These are phyloP conservation scores for Plotosus lineatus DNA, from an alignment of 2,113 vertebrate species.

Conservation along the genomic window DNA sequence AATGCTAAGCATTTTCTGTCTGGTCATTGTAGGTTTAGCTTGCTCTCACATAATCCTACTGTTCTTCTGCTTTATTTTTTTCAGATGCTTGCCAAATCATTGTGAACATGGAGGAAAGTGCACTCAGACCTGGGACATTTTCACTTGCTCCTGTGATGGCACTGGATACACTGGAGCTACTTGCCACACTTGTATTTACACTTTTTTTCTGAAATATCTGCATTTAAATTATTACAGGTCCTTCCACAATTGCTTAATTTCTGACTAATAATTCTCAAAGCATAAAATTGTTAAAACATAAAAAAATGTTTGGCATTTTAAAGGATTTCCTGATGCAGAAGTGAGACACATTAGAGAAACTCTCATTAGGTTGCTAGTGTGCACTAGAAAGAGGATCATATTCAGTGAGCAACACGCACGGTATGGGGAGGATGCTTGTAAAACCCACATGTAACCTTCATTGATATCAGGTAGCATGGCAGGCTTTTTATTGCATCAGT, in stretches of 20 bases:
- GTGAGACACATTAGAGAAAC: not conserved
- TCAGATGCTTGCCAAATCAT: constrained; percentile 94
- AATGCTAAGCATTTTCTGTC: no score
- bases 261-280: not conserved
- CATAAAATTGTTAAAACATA: no score
- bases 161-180: constrained; percentile 93
- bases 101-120: constrained; percentile 93
- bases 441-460: not conserved
- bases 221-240: not conserved
- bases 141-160: constrained; percentile 89
- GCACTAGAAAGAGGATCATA: not conserved
- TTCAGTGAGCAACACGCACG: no score
- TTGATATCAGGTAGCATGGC: not conserved
- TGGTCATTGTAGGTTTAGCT: no score
- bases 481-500: not conserved
- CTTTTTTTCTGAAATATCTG: not conserved
- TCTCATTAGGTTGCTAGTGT: not conserved
- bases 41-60: no score
- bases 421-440: not conserved
- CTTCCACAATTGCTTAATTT: not conserved
- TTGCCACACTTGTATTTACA: constrained; percentile 90
- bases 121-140: constrained; percentile 93
- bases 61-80: constrained; percentile 32
- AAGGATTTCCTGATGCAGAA: not conserved
- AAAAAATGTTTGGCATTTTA: no score